Base-by-base conservation (phyloP, 2,113 vertebrate genomes). In the Oenanthe melanoleuca region DNA sequence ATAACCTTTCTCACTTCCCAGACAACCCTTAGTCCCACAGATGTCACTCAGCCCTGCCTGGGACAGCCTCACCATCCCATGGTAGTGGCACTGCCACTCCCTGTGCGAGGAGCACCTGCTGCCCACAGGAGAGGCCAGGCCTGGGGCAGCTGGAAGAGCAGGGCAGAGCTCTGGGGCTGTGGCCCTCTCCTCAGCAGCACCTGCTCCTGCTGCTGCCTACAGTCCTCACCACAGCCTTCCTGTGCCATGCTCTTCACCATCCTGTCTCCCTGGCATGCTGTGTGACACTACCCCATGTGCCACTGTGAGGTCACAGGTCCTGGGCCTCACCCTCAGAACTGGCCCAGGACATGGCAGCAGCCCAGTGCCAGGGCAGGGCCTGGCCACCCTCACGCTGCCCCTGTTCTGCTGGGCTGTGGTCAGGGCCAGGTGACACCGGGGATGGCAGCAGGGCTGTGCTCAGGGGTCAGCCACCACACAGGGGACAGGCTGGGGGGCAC, bases 401-500 rank as follows among this genome's bases (percentile, higher is more conserved):
- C 29, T 34, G 78, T 38, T 37, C 34, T 37, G 1, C 61, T 53
- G 78, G 55, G 38, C 70, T 53, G 61, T 6, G 28, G 52, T 38
- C 61, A 53, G 29, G 40, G n/a, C 47, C 22, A 40, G 34, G 55
- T 61, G n/a, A 40, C 40, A 40, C 28, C 7, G 7, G 29, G 70
- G 21, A 25, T 15, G 40, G 25, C 70, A 61, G 60, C 5, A 6
- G 33, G 26, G 71, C 34, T 44, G 16, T 24, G 5, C 75, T 59
- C 19, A n/a, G 37, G 50, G 61, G 17, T 22, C 49, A 2, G 12
- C 47, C 18, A 16, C 6, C 28, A 6, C 0, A 0, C n/a, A 6
- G 1, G 2, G 40, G 37, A 5, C 21, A 25, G 3, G 7, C n/a
- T n/a, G 17, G 12, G 47, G 1, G 5, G 11, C 13, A 37, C 34